Evolutionary conservation across 92 coral and sea anemone genomes (phyloP), one percentile per base, ranked within the genome.

Genomic region (Bergia sp.): DNA sequence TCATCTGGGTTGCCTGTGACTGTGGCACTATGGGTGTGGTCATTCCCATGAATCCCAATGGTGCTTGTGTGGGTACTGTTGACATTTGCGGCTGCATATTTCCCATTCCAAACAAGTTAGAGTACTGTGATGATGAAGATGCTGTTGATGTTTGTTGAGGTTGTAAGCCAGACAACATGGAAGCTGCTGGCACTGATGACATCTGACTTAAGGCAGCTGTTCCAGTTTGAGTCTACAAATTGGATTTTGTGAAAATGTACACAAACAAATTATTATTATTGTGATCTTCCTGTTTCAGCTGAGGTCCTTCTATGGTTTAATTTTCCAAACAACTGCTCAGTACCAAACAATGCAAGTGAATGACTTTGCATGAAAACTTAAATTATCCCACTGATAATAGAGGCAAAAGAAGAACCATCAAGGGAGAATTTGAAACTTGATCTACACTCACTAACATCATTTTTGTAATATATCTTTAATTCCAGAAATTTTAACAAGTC

Each of bases 81-180:
- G 87, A 36, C 87, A 84, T 84, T 23, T 71, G 87, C n/a, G 78
- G 65, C 23, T 69, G 87, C 74, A 84, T n/a, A 69, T 15, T 71
- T 11, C 65, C 65, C 77, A 71, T 84, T 69, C 87, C 87, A 71
- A 84, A 69, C 77, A 83, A 43, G 43, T 21, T 3, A 12, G 87
- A 84, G 55, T 84, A 84, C 43, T 44, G 79, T 1, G 87, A 67
- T 13, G 87, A 67, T 69, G 87, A 45, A 11, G 78, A 3, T 69
- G 61, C 15, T 36, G 77, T 37, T 23, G 45, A 43, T 7, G 79
- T 4, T 43, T 69, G 78, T 12, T 13, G 79, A 44, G 87, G 66
- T 39, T 84, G 87, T n/a, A 73, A 55, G 7, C 87, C 65, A n/a
- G 87, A 69, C 42, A 84, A 29, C 78, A 84, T 71, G 78, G 87